Base-by-base conservation (phyloP, 2,113 vertebrate species). In the Cyprinodon tularosa region DNA sequence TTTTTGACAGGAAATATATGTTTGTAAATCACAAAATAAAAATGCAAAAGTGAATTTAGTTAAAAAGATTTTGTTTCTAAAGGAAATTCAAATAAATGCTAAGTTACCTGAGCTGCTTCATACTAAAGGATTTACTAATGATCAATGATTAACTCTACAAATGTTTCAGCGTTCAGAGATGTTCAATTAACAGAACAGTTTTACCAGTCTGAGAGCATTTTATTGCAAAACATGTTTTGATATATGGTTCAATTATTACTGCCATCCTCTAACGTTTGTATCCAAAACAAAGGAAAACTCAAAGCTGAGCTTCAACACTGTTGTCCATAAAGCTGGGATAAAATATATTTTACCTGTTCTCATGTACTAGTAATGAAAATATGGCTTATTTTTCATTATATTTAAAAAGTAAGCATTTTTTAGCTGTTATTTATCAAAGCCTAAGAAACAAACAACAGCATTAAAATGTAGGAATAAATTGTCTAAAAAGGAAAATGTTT, bases 71-170 rank as follows among this genome's bases (percentile, higher is more conserved):
- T 29, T 29, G 29, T 29, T 29, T 29, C 29, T 29, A 29, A 29
- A 29, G 29, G 29, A 29, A 29, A 29, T 29, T 29, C 29, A 29
- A 29, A 29, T 29, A 29, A 29, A 45, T 10, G 12, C 5, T 10
- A 45, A 7, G 9, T 45, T 7, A 45, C 44, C 15, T 53, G 17
- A 45, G 9, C 44, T 45, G 44, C 44, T 64, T 71, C 68, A 69
- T 65, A 65, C 67, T 80, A 20, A 57, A 76, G 78, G 77, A 72
- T 66, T 53, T 79, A 79, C 10, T 59, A 60, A 60, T 60, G 57
- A 29, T 10, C 12, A 22, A 60, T 17, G 22, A 62, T 17, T 14
- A 62, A 38, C 8, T 9, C 44, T 20, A 57, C 10, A 14, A 57
- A 57, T 10, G 50, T 38, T 38, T 62, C 61, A 14, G 50, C 20